Evolutionary conservation across 1,140 invertebrate genomes (phyloP).

Genomic region (Drosophila sp.): DNA sequence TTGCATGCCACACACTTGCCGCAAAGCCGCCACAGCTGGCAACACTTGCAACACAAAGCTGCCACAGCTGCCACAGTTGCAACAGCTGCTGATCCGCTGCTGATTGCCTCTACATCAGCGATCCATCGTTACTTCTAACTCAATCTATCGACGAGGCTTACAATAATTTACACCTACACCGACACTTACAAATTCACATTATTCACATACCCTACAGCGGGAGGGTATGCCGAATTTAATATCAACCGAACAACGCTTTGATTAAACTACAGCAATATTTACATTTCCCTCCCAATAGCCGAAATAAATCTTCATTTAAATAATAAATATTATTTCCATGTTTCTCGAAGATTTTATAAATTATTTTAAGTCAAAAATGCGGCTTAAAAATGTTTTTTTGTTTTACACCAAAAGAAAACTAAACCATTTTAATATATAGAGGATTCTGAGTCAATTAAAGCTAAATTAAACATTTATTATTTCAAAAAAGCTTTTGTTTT

Average conservation of each 20-base stretch:
- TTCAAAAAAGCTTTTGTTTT: too few relatives aligned
- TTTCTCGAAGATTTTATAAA: too few relatives aligned
- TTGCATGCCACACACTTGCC: conserved; percentile 30
- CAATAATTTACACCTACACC: conserved; percentile 25
- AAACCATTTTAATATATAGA: too few relatives aligned
- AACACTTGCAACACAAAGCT: not conserved
- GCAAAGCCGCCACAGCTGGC: not conserved
- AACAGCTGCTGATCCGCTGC: conserved; percentile 26
- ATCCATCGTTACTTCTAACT: conserved; percentile 41
- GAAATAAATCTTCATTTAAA: too few relatives aligned
- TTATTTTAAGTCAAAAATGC: too few relatives aligned
- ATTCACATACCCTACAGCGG: not conserved
- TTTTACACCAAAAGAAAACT: too few relatives aligned
- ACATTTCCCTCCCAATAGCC: too few relatives aligned
- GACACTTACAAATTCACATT: conserved; percentile 4
- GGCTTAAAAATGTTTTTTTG: too few relatives aligned
- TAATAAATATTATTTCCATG: too few relatives aligned
- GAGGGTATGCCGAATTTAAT: not conserved
- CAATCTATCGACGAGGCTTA: conserved; percentile 32
- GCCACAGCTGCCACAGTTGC: not conserved
- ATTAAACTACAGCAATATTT: too few relatives aligned
- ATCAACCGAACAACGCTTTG: not conserved
- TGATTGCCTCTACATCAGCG: conserved; percentile 52
- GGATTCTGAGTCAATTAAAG: too few relatives aligned
- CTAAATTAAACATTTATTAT: too few relatives aligned